These are phyloP conservation scores for Ascaphus truei DNA, from an alignment of 2,113 vertebrate species.

Conservation along the genomic window DNA sequence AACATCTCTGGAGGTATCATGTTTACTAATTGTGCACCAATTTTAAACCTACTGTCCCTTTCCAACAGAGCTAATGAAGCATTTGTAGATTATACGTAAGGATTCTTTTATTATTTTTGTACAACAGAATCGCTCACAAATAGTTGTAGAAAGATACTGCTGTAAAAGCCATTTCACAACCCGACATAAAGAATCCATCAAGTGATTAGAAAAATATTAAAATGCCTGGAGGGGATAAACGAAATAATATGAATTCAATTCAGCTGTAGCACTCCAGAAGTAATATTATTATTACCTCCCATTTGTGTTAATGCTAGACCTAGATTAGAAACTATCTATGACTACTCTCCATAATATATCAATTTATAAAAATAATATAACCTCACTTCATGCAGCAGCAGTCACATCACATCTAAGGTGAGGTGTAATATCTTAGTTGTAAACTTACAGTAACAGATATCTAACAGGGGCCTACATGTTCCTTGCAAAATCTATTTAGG, in stretches of 20 bases:
- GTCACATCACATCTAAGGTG: neutral
- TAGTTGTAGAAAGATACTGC: neutral
- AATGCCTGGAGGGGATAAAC: conserved; percentile 31
- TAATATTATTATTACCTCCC: conserved; percentile 21
- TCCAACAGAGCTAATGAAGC: neutral
- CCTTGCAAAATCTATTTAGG: too few relatives aligned
- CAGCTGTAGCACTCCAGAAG: neutral
- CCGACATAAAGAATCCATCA: conserved; percentile 27
- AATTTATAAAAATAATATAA: neutral
- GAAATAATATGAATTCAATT: conserved; percentile 25
- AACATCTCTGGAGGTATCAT: neutral
- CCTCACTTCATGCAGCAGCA: neutral
- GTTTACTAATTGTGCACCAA: neutral
- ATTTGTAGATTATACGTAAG: neutral
- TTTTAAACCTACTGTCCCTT: neutral
- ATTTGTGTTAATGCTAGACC: conserved; percentile 25
- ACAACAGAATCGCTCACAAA: neutral
- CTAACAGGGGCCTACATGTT: too few relatives aligned
- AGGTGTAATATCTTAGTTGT: too few relatives aligned
- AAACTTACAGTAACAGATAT: too few relatives aligned
- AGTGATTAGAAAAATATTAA: conserved; percentile 31
- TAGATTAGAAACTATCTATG: conserved; percentile 19
- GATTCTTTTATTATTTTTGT: neutral
- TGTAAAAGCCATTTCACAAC: conserved; percentile 17
- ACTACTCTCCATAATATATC: conserved; percentile 1